Percentiles rank a stretch among this genome's conserved stretches.
phyloP scores from a whole-genome alignment of 2,113 vertebrate species.

The chimpanzee (Pan troglodytes) region NHGRI_mPanTro3-v2.1_pri NC_072398.2:74903501-74904000 shows the following conservation, averaged over 20 bases:
- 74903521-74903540: not conserved
- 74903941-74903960: not conserved
- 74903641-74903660: not conserved
- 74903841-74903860: not conserved
- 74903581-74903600: not conserved
- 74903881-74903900: not conserved
- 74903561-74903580: conserved; percentile 1
- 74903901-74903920: not conserved
- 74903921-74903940: not conserved
- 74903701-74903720: not conserved
- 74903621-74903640: not conserved
- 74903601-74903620: not conserved
- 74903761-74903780: not conserved
- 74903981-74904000: not conserved
- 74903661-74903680: not conserved
- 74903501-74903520: conserved; percentile 23
- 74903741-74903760: not conserved
- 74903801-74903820: not conserved
- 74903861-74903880: not conserved
- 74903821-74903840: not conserved
- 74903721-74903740: not conserved
- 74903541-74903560: not conserved
- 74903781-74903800: not conserved
- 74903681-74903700: not conserved
- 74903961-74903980: not conserved